Conservation (phyloP, 2,113 vertebrate genomes). For the Maccullochella peelii region DNA sequence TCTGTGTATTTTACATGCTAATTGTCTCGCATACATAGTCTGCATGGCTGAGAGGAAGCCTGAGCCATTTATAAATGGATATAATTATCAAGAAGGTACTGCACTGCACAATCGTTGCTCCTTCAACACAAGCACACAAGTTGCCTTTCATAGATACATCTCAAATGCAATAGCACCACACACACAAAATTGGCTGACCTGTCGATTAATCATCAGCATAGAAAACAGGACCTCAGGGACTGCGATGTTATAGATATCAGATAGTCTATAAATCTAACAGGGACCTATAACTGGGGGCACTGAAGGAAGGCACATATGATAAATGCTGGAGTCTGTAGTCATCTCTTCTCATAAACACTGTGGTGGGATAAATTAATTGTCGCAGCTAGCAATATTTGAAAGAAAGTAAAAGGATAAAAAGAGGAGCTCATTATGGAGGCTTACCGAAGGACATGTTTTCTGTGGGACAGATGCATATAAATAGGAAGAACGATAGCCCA, state of each 20-base stretch:
- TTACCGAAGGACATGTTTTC: conserved; percentile 31
- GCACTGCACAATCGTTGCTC: conserved; percentile 21
- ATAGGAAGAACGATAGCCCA: conserved; percentile 7
- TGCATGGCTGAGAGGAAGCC: conserved; percentile 15
- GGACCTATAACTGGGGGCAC: conserved; percentile 60
- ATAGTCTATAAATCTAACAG: conserved; percentile 69
- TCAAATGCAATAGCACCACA: conserved; percentile 32
- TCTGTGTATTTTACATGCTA: conserved; percentile 37
- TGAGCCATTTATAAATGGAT: conserved; percentile 36
- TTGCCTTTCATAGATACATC: conserved; percentile 18
- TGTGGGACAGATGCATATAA: conserved; percentile 31
- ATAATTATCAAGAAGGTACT: conserved; percentile 44
- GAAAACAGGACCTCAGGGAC: conserved; percentile 62
- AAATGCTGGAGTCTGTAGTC: conserved; percentile 58
- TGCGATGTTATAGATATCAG: conserved; percentile 52
- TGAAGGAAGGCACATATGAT: conserved; percentile 52
- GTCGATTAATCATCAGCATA: conserved; percentile 64
- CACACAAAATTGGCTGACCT: conserved; percentile 43
- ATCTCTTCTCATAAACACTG: conserved; percentile 67
- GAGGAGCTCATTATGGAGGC: conserved; percentile 46
- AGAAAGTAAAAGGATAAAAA: conserved; percentile 28
- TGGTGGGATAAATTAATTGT: conserved; percentile 55
- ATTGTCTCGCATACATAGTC: conserved; percentile 42
- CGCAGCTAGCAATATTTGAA: conserved; percentile 36
- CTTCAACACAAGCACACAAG: conserved; percentile 20